Evolutionary conservation across 2,888 invertebrate species (phyloP).

Genomic region (Mimumesa dahlbomi): DNA sequence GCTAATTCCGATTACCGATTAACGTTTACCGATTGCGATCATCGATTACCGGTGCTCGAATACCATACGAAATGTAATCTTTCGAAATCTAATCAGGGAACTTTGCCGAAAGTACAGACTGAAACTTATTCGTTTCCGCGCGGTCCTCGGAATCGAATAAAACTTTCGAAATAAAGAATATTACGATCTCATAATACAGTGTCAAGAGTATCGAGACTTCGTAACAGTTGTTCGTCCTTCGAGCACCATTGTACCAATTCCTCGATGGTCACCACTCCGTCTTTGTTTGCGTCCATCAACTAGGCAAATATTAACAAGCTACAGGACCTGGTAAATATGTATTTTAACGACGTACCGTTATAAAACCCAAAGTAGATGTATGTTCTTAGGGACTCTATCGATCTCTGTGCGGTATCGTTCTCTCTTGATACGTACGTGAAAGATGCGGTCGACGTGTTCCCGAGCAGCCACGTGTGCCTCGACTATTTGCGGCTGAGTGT

Average conservation of each 20-base stretch:
- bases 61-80: no score
- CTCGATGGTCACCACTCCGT: conserved; percentile 90
- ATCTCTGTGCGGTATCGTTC: no score
- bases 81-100: no score
- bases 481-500: conserved; percentile 87
- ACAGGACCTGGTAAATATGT: no score
- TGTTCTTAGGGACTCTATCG: no score
- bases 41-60: background rate
- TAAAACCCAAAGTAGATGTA: no score
- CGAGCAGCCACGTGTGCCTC: conserved; percentile 85
- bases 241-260: conserved; percentile 90
- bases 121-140: conserved; percentile 22
- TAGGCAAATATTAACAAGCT: conserved; percentile 80
- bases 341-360: no score
- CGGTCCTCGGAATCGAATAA: background rate
- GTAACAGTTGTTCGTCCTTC: conserved; percentile 86
- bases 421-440: conserved; percentile 89
- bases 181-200: conserved; percentile 86
- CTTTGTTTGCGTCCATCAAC: conserved; percentile 90
- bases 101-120: conserved; percentile 1
- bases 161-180: background rate
- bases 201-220: conserved; percentile 87
- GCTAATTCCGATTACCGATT: background rate
- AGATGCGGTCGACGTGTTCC: conserved; percentile 93
- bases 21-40: background rate